Conservation (phyloP, 2,797 vertebrate genomes). For the Channa striata region DNA sequence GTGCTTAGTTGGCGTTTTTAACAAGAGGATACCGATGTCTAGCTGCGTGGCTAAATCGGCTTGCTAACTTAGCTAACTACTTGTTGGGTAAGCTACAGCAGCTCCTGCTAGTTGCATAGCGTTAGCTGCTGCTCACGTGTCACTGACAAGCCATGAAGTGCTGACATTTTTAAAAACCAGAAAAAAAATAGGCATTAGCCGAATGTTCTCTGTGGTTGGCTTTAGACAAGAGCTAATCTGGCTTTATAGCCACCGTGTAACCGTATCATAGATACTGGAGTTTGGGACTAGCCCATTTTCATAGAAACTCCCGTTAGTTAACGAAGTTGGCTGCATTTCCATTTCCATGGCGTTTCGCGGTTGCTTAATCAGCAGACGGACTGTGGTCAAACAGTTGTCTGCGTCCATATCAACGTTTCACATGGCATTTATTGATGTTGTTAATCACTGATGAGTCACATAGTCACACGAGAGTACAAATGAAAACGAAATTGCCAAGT, state of each 20-base stretch:
- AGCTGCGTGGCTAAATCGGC: slow-evolving; percentile 54
- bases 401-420: neutral
- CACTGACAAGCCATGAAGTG: slow-evolving; percentile 65
- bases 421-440: neutral
- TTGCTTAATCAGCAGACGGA: neutral
- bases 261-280: neutral
- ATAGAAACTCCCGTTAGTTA: slow-evolving; percentile 41
- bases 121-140: slow-evolving; percentile 78
- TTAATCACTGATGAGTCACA: too few relatives aligned
- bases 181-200: neutral
- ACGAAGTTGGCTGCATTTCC: slow-evolving; percentile 38
- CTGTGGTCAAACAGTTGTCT: neutral
- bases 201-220: fast-evolving
- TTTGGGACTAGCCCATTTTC: slow-evolving; percentile 17
- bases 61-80: slow-evolving; percentile 65
- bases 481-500: neutral
- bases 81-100: slow-evolving; percentile 49
- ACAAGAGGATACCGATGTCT: slow-evolving; percentile 1
- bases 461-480: too few relatives aligned
- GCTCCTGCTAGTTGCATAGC: slow-evolving; percentile 48
- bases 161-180: slow-evolving; percentile 38
- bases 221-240: fast-evolving
- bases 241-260: neutral
- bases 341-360: too few relatives aligned
- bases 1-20: neutral